These are phyloP conservation scores for Dryobota labecula DNA, from an alignment of 2,888 invertebrate species.

Conservation along the genomic window DNA sequence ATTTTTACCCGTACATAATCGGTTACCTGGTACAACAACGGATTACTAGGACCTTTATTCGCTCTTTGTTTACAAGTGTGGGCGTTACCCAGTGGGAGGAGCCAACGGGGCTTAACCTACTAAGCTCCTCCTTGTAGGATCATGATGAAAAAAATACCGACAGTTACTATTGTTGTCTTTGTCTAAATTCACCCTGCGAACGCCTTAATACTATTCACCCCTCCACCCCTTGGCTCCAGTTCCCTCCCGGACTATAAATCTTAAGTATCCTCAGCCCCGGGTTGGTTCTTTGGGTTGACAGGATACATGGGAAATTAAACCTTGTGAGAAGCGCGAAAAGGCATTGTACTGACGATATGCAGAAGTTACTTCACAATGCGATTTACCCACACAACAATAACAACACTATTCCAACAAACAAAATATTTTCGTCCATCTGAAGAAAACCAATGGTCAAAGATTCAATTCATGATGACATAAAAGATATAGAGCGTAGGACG, in stretches of 20 bases:
- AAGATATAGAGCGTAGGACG: neutral
- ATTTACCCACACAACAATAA: neutral
- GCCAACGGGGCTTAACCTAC: slow-evolving; percentile 42
- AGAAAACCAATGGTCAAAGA: neutral
- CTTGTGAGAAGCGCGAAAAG: slow-evolving; percentile 3
- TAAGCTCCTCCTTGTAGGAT: slow-evolving; percentile 41
- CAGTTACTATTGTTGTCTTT: slow-evolving; percentile 14
- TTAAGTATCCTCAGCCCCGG: slow-evolving; percentile 15
- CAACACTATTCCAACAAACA: neutral
- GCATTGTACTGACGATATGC: neutral
- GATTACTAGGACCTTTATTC: neutral
- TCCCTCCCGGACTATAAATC: slow-evolving; percentile 42
- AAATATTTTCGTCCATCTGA: neutral
- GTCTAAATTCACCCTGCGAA: slow-evolving; percentile 7
- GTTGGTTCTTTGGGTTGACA: neutral
- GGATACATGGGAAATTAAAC: neutral
- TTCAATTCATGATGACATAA: neutral
- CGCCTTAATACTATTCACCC: slow-evolving; percentile 11
- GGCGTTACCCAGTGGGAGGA: slow-evolving; percentile 53
- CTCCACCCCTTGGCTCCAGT: slow-evolving; percentile 6
- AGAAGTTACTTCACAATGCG: neutral
- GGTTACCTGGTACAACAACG: neutral
- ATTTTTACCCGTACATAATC: neutral
- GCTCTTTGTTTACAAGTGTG: slow-evolving; percentile 27
- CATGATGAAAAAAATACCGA: slow-evolving; percentile 1